Evolutionary conservation across 2,888 invertebrate genomes (phyloP), one percentile per base, ranked within the genome.

Genomic region (Heliconius sara): DNA sequence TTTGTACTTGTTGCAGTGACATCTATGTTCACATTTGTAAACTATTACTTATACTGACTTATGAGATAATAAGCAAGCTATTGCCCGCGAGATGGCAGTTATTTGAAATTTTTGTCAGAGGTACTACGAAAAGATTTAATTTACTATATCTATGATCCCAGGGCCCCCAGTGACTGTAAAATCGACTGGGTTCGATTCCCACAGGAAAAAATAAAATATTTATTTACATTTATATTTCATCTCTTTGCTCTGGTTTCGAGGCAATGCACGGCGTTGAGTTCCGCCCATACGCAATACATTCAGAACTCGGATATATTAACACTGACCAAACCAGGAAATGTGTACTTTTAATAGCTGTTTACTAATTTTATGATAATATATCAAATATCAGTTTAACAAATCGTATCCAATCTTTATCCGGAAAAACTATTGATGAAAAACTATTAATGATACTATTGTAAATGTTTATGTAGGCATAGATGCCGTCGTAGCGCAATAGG

Each of bases 71-170:
- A 22, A 25, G n/a, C 25, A n/a, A 6, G 43, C 81, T 77, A 78
- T 39, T 81, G n/a, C 19, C 27, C 75, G 71, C 63, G 63, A 81
- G 81, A 72, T 81, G 77, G 76, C 78, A 63, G 7, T 22, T 19
- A 3, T n/a, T 60, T 12, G 3, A 3, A 10, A n/a, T 0, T 3
- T 22, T 7, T 57, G 7, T 22, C 6, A 47, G 47, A 0, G 6
- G 22, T 22, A 22, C 57, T 22, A 57, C 3, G 9, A 16, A 47
- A 47, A 16, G 5, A 16, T 47, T 2, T 47, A 16, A 47, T 6
- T 47, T 16, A 47, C 47, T 34, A 34, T 34, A 34, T 1, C 9
- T 9, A 34, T 34, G 34, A 34, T 0, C 34, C 34, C 34, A 34
- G 9, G 34, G 34, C 1, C 34, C 7, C 34, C 34, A 34, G 30